A percentile compares a stretch with the other conserved stretches of the same genome.
Evolutionary conservation across 2,797 vertebrate species (phyloP).

Genomic region (Enteromius paludinosus): DNA sequence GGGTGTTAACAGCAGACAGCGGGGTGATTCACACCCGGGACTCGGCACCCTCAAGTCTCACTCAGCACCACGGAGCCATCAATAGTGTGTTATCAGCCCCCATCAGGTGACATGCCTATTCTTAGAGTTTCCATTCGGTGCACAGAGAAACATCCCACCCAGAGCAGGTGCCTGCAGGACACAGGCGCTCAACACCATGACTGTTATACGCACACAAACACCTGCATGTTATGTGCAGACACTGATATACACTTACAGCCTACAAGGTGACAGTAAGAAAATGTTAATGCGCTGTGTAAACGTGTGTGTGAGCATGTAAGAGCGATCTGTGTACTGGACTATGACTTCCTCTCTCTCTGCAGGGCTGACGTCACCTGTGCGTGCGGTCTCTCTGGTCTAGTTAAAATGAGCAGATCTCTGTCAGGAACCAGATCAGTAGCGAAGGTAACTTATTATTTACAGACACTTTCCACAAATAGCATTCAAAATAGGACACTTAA

Average conservation of each 20-base stretch:
- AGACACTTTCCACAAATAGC: background rate
- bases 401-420: constrained; percentile 39
- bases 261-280: constrained; percentile 22
- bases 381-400: constrained; percentile 44
- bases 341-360: constrained; percentile 48
- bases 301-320: constrained; percentile 38
- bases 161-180: constrained; percentile 32
- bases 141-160: constrained; percentile 45
- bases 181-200: background rate
- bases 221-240: background rate
- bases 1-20: constrained; percentile 42
- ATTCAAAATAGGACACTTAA: background rate
- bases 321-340: constrained; percentile 48
- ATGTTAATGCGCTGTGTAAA: constrained; percentile 12
- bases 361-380: constrained; percentile 55
- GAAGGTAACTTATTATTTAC: constrained; percentile 17
- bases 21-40: constrained; percentile 39
- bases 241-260: constrained; percentile 14
- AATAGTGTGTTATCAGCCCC: constrained; percentile 72
- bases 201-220: background rate
- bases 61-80: constrained; percentile 65
- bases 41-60: constrained; percentile 47
- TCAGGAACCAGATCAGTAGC: constrained; percentile 27
- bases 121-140: constrained; percentile 75
- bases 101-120: constrained; percentile 79